These are phyloP conservation scores for Gambusia yucatana DNA, from an alignment of 2,797 vertebrate genomes.

Conservation along the genomic window DNA sequence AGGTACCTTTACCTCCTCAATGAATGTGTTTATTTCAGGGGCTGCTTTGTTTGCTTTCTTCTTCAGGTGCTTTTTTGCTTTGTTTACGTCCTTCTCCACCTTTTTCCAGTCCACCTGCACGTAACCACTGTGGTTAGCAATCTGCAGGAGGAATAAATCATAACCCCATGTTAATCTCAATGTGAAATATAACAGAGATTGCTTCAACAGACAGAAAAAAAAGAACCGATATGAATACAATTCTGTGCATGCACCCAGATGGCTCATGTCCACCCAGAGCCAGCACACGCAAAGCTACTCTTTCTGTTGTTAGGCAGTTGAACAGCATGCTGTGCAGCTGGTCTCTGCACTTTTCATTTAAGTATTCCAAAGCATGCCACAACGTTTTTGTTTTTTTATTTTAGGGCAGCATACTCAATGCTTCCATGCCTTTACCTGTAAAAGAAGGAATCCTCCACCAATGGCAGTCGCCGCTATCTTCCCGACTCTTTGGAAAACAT, in stretches of 20 bases:
- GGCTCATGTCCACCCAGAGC: slow-evolving; percentile 13
- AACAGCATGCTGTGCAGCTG: slow-evolving; percentile 22
- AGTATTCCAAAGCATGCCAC: not conserved
- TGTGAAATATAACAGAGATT: not conserved
- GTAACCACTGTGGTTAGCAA: slow-evolving; percentile 96
- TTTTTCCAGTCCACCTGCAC: slow-evolving; percentile 98
- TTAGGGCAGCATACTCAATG: not conserved
- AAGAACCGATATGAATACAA: not conserved
- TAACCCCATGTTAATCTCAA: not conserved
- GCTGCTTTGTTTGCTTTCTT: slow-evolving; percentile 95
- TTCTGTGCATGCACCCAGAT: slow-evolving; percentile 23
- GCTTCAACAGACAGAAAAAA: not conserved
- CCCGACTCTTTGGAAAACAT: slow-evolving; percentile 98
- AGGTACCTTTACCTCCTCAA: slow-evolving; percentile 92
- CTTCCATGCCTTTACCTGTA: slow-evolving; percentile 84
- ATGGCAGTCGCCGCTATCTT: slow-evolving; percentile 97
- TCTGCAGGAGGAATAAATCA: slow-evolving; percentile 75
- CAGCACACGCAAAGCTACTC: slow-evolving; percentile 28
- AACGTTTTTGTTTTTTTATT: not conserved
- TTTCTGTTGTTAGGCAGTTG: slow-evolving; percentile 32
- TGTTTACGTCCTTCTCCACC: slow-evolving; percentile 98
- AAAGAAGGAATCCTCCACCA: slow-evolving; percentile 96
- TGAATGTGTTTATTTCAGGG: slow-evolving; percentile 93
- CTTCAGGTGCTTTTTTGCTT: slow-evolving; percentile 96
- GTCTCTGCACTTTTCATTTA: slow-evolving; percentile 5